These are phyloP conservation scores for Alces alces DNA, from an alignment of 2,113 vertebrate genomes.

Conservation along the genomic window DNA sequence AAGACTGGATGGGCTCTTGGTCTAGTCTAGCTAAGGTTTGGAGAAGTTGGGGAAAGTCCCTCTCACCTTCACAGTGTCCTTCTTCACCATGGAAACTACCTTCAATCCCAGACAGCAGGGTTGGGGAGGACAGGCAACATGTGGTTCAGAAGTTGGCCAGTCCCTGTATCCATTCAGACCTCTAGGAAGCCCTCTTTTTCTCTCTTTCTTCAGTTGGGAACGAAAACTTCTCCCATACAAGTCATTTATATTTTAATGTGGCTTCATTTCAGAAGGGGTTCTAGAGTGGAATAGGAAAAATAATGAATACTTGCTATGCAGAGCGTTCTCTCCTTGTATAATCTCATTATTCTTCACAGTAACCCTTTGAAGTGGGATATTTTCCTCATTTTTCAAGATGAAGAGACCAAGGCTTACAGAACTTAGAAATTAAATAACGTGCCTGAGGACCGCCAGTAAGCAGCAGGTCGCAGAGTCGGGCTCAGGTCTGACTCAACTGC, in stretches of 20 bases:
- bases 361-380: not conserved
- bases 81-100: not conserved
- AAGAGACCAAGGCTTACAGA: not conserved
- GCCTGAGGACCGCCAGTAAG: not conserved
- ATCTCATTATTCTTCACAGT: not conserved
- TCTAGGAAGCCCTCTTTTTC: not conserved
- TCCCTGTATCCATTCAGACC: not conserved
- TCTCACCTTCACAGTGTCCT: not conserved
- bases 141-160: not conserved
- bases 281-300: not conserved
- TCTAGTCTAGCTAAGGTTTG: not conserved
- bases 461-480: not conserved
- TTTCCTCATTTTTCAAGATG: not conserved
- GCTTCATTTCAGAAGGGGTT: not conserved
- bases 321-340: not conserved
- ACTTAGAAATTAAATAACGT: slow-evolving; percentile 8
- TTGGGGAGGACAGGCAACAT: not conserved
- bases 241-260: slow-evolving; percentile 23
- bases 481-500: not conserved
- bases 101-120: not conserved
- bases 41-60: not conserved
- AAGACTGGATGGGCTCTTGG: not conserved
- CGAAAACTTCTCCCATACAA: not conserved
- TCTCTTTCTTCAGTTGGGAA: not conserved
- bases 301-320: not conserved